Conservation (phyloP, 2,797 vertebrate species). For the Anabacerthia variegaticeps region DNA sequence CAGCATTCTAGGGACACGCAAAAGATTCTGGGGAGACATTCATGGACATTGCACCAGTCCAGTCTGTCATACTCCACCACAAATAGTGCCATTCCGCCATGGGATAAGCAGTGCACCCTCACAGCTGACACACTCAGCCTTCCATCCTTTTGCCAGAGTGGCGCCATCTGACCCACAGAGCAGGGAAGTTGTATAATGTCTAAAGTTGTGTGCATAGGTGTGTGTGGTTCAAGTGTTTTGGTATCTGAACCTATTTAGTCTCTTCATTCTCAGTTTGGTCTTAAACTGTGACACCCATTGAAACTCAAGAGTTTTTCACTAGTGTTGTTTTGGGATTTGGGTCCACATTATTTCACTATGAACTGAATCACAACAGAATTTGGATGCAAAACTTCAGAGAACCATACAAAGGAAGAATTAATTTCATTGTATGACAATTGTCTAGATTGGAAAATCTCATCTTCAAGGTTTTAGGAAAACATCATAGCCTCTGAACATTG, state of each 20-base stretch:
- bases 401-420: neutral
- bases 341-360: neutral
- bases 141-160: neutral
- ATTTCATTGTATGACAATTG: neutral
- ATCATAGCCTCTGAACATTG: neutral
- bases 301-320: neutral
- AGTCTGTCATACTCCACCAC: neutral
- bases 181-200: neutral
- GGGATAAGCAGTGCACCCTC: neutral
- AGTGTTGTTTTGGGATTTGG: neutral
- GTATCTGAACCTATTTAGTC: neutral
- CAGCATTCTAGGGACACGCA: neutral
- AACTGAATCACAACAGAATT: neutral
- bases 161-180: neutral
- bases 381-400: neutral
- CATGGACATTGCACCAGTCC: neutral
- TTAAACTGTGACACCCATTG: neutral
- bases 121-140: no score
- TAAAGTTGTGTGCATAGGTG: neutral
- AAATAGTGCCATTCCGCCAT: neutral
- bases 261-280: neutral
- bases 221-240: neutral
- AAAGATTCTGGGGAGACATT: neutral
- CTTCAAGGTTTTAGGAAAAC: neutral
- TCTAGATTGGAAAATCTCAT: neutral